These are phyloP conservation scores for Catajapyx aquilonaris DNA, from an alignment of 1,140 invertebrate genomes.

Conservation along the genomic window DNA sequence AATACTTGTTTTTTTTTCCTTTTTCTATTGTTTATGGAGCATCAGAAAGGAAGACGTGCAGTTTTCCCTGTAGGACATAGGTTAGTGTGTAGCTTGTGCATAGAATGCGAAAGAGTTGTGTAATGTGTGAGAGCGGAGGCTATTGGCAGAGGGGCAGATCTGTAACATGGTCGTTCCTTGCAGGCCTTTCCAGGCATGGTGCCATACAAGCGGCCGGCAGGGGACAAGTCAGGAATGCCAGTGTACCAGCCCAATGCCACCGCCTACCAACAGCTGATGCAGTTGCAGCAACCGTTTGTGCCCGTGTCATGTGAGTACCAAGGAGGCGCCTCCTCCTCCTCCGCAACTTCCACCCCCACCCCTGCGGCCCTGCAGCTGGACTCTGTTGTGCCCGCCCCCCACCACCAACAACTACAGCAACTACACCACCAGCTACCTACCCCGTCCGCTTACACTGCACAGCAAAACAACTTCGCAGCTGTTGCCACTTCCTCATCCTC, in stretches of 20 bases:
- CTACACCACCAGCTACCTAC: conserved; percentile 18
- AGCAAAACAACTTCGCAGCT: conserved; percentile 21
- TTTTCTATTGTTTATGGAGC: too few relatives aligned
- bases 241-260: conserved; percentile 74
- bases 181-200: conserved; percentile 85
- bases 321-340: conserved; percentile 48
- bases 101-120: too few relatives aligned
- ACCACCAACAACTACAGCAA: conserved; percentile 14
- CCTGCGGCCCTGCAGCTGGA: too few relatives aligned
- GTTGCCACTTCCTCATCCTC: conserved; percentile 13
- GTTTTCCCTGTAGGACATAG: too few relatives aligned
- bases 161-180: conserved; percentile 14
- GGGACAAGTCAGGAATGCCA: conserved; percentile 80
- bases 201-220: conserved; percentile 75
- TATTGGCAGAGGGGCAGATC: neutral
- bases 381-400: too few relatives aligned
- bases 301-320: conserved; percentile 27
- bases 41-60: too few relatives aligned
- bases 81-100: too few relatives aligned
- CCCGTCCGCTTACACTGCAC: conserved; percentile 26
- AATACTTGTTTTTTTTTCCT: too few relatives aligned
- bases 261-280: conserved; percentile 88
- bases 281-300: conserved; percentile 63
- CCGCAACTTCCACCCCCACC: conserved; percentile 76
- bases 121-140: too few relatives aligned